Evolutionary conservation across 2,888 invertebrate species (phyloP).

Genomic region (Oxystoma pomonae): DNA sequence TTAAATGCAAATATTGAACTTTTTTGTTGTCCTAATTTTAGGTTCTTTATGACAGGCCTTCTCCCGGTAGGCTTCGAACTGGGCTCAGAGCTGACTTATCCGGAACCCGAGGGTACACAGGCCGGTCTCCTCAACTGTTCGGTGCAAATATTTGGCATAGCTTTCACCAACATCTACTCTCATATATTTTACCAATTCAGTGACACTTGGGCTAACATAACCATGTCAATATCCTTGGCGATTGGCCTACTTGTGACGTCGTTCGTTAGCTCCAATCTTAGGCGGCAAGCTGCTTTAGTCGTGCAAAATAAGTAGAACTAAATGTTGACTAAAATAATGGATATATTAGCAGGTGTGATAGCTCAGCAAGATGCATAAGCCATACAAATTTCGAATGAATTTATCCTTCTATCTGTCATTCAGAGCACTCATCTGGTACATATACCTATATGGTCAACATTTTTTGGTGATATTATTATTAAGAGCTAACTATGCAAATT

Average conservation of each 20-base stretch:
- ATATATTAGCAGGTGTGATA: no score
- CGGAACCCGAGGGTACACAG: slow-evolving; percentile 96
- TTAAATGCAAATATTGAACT: no score
- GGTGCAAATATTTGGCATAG: slow-evolving; percentile 77
- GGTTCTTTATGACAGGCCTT: slow-evolving; percentile 99
- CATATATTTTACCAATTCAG: slow-evolving; percentile 60
- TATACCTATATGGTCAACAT: no score
- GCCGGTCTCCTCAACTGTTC: slow-evolving; percentile 94
- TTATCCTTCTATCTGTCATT: no score
- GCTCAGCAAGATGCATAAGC: no score
- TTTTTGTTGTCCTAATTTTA: no score
- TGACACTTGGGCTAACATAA: slow-evolving; percentile 78
- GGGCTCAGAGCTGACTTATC: slow-evolving; percentile 95
- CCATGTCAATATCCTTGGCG: slow-evolving; percentile 70
- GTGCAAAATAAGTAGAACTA: not conserved
- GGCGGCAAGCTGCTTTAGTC: slow-evolving; percentile 69
- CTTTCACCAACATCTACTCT: slow-evolving; percentile 73
- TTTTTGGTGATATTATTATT: no score
- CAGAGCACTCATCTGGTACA: no score
- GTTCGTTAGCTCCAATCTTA: slow-evolving; percentile 72
- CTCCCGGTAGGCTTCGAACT: slow-evolving; percentile 97
- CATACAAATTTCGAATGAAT: no score
- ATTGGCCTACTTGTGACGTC: slow-evolving; percentile 77
- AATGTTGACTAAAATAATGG: no score
- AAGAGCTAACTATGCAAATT: no score